A percentile compares a stretch with the other conserved stretches of the same genome.
These are phyloP conservation scores for Centropristis striata DNA, from an alignment of 2,113 vertebrate species.

Conservation along the genomic window DNA sequence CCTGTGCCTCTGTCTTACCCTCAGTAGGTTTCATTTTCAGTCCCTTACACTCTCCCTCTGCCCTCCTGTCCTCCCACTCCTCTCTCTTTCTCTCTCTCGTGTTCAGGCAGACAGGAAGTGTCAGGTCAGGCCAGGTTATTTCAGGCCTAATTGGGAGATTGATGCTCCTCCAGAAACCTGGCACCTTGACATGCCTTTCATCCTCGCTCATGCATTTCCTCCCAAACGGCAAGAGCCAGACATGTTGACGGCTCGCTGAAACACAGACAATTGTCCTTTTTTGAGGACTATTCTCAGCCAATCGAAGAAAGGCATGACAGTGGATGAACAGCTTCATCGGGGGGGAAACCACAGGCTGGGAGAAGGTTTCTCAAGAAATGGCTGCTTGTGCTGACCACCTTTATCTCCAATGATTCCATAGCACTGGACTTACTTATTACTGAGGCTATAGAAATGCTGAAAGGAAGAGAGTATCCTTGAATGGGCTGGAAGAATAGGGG, in stretches of 20 bases:
- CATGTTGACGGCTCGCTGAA: slow-evolving; percentile 80
- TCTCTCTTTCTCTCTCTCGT: slow-evolving; percentile 37
- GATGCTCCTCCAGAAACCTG: slow-evolving; percentile 83
- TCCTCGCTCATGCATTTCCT: slow-evolving; percentile 77
- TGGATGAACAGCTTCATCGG: slow-evolving; percentile 9
- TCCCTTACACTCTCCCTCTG: slow-evolving; percentile 57
- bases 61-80: slow-evolving; percentile 27
- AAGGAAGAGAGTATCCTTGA: slow-evolving; percentile 56
- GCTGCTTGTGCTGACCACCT: slow-evolving; percentile 22
- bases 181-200: slow-evolving; percentile 83
- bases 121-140: slow-evolving; percentile 79
- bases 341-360: slow-evolving; percentile 10
- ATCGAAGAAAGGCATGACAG: slow-evolving; percentile 50
- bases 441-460: slow-evolving; percentile 41
- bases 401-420: slow-evolving; percentile 44
- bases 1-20: slow-evolving; percentile 7
- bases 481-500: slow-evolving; percentile 59
- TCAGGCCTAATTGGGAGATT: slow-evolving; percentile 84
- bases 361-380: slow-evolving; percentile 26
- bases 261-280: slow-evolving; percentile 75
- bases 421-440: slow-evolving; percentile 11
- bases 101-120: slow-evolving; percentile 75
- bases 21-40: slow-evolving; percentile 55
- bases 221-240: slow-evolving; percentile 73
- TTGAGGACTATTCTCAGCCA: slow-evolving; percentile 56